These are phyloP conservation scores for Lycorma delicatula DNA, from an alignment of 1,140 invertebrate species.

Conservation along the genomic window DNA sequence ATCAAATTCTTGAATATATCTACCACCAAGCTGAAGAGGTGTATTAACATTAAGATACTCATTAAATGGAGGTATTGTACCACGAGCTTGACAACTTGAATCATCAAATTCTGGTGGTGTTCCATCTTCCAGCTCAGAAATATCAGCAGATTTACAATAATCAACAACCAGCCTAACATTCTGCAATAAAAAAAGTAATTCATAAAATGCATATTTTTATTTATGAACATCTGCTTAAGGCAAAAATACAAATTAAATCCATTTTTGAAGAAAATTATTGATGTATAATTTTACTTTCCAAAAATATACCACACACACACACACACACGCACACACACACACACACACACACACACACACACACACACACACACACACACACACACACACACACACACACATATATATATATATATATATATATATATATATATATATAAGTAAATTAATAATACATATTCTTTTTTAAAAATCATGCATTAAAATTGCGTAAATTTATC, in stretches of 20 bases:
- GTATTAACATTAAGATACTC: slow-evolving; percentile 95
- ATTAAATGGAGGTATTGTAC: slow-evolving; percentile 86
- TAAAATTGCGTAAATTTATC: too few species aligned
- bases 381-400: too few species aligned
- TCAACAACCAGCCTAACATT: slow-evolving; percentile 86
- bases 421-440: too few species aligned
- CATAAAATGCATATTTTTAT: neutral
- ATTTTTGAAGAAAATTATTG: neutral
- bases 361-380: too few species aligned
- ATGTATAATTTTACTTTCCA: neutral
- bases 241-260: neutral
- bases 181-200: slow-evolving; percentile 30
- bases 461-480: too few species aligned
- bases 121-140: slow-evolving; percentile 80
- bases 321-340: too few species aligned
- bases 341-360: too few species aligned
- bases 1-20: slow-evolving; percentile 78
- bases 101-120: slow-evolving; percentile 79
- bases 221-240: neutral
- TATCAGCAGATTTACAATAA: slow-evolving; percentile 76
- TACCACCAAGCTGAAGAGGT: slow-evolving; percentile 80
- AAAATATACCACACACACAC: too few species aligned
- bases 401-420: too few species aligned
- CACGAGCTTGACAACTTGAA: slow-evolving; percentile 76
- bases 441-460: too few species aligned